Evolutionary conservation across 2,888 invertebrate genomes (phyloP).

Genomic region (Polydesmus complanatus): DNA sequence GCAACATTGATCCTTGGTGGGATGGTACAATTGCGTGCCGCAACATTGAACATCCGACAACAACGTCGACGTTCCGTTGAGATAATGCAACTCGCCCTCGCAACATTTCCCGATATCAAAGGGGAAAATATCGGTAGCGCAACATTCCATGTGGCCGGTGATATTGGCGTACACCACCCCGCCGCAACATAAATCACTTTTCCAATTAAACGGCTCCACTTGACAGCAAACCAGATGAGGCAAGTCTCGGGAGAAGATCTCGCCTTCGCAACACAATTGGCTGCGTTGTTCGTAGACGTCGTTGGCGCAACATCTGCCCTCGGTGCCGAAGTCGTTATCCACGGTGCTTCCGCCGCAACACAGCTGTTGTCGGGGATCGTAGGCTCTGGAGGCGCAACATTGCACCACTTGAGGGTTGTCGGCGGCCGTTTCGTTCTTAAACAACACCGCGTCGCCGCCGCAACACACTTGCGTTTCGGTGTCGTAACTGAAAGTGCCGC

Average conservation of each 20-base stretch:
- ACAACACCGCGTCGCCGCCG: background rate
- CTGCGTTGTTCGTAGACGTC: slow-evolving; percentile 4
- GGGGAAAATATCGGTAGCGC: slow-evolving; percentile 3
- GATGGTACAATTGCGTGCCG: background rate
- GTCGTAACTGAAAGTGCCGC: slow-evolving; percentile 10
- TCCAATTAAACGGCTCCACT: slow-evolving; percentile 6
- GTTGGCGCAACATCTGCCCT: slow-evolving; percentile 8
- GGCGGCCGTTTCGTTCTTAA: slow-evolving; percentile 1
- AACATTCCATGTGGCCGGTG: slow-evolving; percentile 8
- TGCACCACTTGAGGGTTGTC: slow-evolving; percentile 2
- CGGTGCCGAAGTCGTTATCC: background rate
- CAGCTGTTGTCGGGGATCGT: slow-evolving; percentile 5
- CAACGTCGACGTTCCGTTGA: background rate
- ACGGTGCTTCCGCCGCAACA: slow-evolving; percentile 9
- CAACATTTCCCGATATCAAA: slow-evolving; percentile 9
- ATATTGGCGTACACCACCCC: slow-evolving; percentile 7
- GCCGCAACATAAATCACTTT: slow-evolving; percentile 6
- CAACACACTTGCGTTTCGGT: slow-evolving; percentile 5
- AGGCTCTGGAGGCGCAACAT: slow-evolving; percentile 1
- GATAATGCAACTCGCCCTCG: background rate
- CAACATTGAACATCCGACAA: slow-evolving; percentile 4
- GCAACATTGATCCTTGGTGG: slow-evolving; percentile 11
- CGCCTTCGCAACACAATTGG: slow-evolving; percentile 6
- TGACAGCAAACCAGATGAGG: slow-evolving; percentile 6
- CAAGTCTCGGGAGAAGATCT: background rate